These are phyloP conservation scores for Heteractis magnifica DNA, from an alignment of 92 coral and sea anemone genomes.

Conservation along the genomic window DNA sequence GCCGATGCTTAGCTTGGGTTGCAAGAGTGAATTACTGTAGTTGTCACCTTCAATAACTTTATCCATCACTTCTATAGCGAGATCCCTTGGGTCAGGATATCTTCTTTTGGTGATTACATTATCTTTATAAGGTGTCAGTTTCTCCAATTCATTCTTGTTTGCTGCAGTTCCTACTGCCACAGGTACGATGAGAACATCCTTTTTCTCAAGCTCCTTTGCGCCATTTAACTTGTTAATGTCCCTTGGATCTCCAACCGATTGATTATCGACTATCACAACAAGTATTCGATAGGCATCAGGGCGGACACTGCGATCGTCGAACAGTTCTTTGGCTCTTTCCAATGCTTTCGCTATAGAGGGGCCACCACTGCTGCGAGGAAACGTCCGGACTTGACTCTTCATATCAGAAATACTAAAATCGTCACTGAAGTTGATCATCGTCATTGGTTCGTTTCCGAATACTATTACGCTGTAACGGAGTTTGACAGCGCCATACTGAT, in stretches of 20 bases:
- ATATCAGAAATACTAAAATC: constrained; percentile 41
- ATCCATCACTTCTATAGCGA: constrained; percentile 58
- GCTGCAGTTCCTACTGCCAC: constrained; percentile 77
- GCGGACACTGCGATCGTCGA: constrained; percentile 47
- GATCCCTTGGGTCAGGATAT: constrained; percentile 62
- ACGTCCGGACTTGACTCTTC: constrained; percentile 48
- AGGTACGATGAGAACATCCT: constrained; percentile 63
- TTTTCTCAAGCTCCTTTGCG: constrained; percentile 64
- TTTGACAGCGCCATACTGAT: constrained; percentile 60
- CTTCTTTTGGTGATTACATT: constrained; percentile 43
- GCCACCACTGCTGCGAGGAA: constrained; percentile 46
- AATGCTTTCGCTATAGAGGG: constrained; percentile 66
- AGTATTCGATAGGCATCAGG: constrained; percentile 67
- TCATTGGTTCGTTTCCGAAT: constrained; percentile 67
- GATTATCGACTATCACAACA: constrained; percentile 75
- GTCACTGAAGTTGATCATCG: constrained; percentile 57
- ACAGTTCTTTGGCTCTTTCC: constrained; percentile 57
- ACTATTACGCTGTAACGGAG: constrained; percentile 76
- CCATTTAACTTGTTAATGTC: constrained; percentile 59
- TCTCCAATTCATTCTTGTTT: constrained; percentile 57
- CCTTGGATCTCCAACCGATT: constrained; percentile 68
- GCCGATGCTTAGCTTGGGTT: no score
- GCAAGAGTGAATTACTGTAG: neutral
- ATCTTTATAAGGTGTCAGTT: constrained; percentile 46
- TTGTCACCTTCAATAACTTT: constrained; percentile 53